Conservation (phyloP, 2,797 vertebrate genomes). For the Microtus californicus region DNA sequence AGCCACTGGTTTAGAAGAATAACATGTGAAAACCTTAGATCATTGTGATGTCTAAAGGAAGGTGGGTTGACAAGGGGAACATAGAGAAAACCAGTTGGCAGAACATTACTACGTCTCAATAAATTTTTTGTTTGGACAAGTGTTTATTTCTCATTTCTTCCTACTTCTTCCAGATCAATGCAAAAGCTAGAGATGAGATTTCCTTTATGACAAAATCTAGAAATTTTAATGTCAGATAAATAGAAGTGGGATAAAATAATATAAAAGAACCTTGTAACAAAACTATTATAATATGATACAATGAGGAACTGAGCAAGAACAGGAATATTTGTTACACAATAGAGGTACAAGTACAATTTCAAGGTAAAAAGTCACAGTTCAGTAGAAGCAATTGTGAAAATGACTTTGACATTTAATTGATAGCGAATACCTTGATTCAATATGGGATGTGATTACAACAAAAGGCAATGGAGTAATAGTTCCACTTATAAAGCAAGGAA, state of each 20-base stretch:
- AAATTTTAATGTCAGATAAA: background rate
- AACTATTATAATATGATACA: background rate
- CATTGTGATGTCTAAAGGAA: background rate
- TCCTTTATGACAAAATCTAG: background rate
- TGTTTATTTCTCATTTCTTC: background rate
- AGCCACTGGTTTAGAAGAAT: background rate
- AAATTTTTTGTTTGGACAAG: background rate
- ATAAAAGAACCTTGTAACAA: background rate
- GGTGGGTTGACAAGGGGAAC: background rate
- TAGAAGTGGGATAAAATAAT: background rate
- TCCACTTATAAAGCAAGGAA: background rate
- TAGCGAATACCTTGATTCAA: background rate
- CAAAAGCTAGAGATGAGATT: background rate
- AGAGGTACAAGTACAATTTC: background rate
- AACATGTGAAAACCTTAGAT: background rate
- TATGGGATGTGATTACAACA: background rate
- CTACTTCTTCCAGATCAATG: background rate
- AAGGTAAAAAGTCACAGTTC: background rate
- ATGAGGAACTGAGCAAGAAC: background rate
- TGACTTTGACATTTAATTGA: background rate
- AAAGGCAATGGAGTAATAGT: background rate
- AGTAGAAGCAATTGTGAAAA: constrained; percentile 11
- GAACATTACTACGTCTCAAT: background rate
- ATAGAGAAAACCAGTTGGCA: background rate
- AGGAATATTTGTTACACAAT: background rate